Base-by-base conservation (phyloP, 2,888 invertebrate genomes). In the Nebria brevicollis region DNA sequence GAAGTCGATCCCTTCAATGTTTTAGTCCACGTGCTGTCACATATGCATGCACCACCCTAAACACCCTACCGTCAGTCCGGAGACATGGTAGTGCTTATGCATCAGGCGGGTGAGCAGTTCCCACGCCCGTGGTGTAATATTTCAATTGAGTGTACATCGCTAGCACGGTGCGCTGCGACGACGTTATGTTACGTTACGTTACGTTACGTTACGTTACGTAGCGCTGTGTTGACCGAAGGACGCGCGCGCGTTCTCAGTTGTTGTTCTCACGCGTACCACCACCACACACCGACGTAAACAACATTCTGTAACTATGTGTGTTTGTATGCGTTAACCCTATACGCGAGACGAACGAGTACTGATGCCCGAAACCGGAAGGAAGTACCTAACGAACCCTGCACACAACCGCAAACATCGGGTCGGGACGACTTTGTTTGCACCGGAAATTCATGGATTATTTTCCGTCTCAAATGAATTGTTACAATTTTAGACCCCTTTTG, bases 371-470 rank as follows among this genome's bases (percentile, higher is more conserved):
- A 34, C 70, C 70, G 70, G 70, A 70, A 70, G 70, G 70, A 70
- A 70, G 70, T 70, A 70, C 70, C 70, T 70, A 70, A 70, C 70
- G 70, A 70, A 70, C 70, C 70, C 70, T 34, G 70, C 70, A 70
- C 70, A 70, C 70, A 70, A 70, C 70, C 70, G 70, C 70, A 70
- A 70, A 70, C 70, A 70, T 70, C 70, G 70, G 70, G 11, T 34
- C 70, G 20, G 34, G 68, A 26, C 70, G 54, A 54, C 54, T 54
- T 54, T 54, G 54, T 54, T 54, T 54, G 54, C 54, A 54, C 54
- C 54, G 54, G 54, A 54, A 11, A 54, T 54, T 54, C 54, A 54
- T 54, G 54, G 54, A 54, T 54, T 54, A 54, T 54, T 54, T 6
- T 54, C 54, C 54, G 54, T 54, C 54, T 54, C 54, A 54, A 54